phyloP scores from a whole-genome alignment of 2,113 vertebrate species.

The Pipa parva region DNA sequence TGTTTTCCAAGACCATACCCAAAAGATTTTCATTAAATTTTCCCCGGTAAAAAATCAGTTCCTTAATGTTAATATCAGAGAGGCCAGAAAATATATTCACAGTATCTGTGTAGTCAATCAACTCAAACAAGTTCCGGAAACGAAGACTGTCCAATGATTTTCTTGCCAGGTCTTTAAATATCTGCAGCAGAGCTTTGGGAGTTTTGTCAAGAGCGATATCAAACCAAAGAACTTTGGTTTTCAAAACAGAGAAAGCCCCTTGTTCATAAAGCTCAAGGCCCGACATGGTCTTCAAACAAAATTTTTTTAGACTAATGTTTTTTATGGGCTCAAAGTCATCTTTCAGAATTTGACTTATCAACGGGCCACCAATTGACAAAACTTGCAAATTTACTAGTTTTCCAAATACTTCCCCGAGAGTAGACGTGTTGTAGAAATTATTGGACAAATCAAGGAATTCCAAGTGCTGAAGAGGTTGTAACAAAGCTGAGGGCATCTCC shows the following conservation, averaged over 20 bases:
- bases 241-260: constrained; percentile 64
- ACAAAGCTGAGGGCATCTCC: constrained; percentile 57
- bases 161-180: constrained; percentile 65
- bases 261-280: constrained; percentile 61
- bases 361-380: constrained; percentile 68
- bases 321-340: constrained; percentile 59
- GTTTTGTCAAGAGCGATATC: constrained; percentile 67
- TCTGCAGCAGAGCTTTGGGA: constrained; percentile 49
- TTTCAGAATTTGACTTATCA: constrained; percentile 55
- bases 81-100: constrained; percentile 66
- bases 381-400: constrained; percentile 51
- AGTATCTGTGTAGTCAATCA: constrained; percentile 62
- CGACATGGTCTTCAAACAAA: constrained; percentile 71
- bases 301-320: constrained; percentile 55
- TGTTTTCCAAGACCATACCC: constrained; percentile 63
- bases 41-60: constrained; percentile 70
- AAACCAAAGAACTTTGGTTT: constrained; percentile 61
- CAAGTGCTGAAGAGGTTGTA: constrained; percentile 58
- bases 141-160: constrained; percentile 60
- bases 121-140: constrained; percentile 78
- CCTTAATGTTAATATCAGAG: constrained; percentile 43
- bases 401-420: constrained; percentile 55
- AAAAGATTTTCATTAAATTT: constrained; percentile 78
- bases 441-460: constrained; percentile 67
- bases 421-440: constrained; percentile 61